Base-by-base conservation (phyloP, 2,797 vertebrate species). In the Sebastes taczanowskii region DNA sequence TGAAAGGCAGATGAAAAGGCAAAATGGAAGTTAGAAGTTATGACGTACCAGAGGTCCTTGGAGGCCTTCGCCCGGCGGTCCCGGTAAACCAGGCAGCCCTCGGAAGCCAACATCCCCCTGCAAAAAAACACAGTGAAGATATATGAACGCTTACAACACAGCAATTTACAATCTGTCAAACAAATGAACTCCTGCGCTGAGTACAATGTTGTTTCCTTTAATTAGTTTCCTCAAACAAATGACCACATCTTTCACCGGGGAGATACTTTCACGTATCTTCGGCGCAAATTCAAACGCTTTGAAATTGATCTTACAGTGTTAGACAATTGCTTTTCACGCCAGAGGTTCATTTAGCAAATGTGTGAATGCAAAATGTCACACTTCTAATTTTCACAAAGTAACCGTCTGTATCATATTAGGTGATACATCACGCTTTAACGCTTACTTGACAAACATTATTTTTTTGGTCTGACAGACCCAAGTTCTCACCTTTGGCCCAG, bases 71-170 rank as follows among this genome's bases (percentile, higher is more conserved):
- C 97, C 97, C 77, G 96, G 94, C 67, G 96, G 95, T 85, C 97
- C 97, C 0, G 95, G 89, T 60, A 87, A 92, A 80, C 97, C 97
- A 56, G 88, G 55, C 84, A 95, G 88, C 81, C 97, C 97, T 87
- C 97, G 93, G 59, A 94, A 96, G 42, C 97, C 97, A 29, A 96
- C 74, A 84, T 97, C 97, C 29, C 97, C 97, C 97, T 98, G 88
- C 32, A 92, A 82, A 76, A 74, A 74, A 70, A 84, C 42, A 71
- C 16, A 59, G 9, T 4, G 22, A 81, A 71, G 52, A 82, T 29
- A 35, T 55, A 66, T 76, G 32, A 85, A 68, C 64, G 34, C 18
- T 53, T 63, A n/a, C 11, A 82, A 27, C 23, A 22, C 42, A 52
- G 71, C 25, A 62, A 65, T 56, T 68, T 56, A 60, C 61, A 77